Percentiles rank a stretch among this genome's conserved stretches.
phyloP scores from a whole-genome alignment of 2,888 invertebrate genomes.

The Leucophenga montana region DNA sequence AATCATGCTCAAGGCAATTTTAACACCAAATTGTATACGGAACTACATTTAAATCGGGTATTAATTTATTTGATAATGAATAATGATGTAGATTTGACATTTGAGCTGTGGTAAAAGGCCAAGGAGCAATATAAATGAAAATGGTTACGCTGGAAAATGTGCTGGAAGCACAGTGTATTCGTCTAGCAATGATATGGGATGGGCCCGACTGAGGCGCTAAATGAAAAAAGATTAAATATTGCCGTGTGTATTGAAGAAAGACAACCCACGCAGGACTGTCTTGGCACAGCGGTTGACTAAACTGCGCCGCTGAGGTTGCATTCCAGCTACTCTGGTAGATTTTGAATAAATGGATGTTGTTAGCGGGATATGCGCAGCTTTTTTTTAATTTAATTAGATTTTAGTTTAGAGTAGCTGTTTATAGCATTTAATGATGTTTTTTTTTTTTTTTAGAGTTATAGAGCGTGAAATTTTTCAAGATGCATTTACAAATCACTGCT shows the following conservation, averaged over 20 bases:
- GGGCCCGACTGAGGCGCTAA: background rate
- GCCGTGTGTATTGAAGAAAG: no score
- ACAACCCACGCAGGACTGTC: no score
- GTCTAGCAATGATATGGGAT: no score
- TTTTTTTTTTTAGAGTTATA: slow-evolving; percentile 53
- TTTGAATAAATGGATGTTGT: slow-evolving; percentile 10
- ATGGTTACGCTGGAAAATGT: no score
- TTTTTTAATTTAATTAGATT: slow-evolving; percentile 60
- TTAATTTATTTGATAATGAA: slow-evolving; percentile 63
- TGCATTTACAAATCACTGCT: no score
- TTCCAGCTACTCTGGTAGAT: slow-evolving; percentile 53
- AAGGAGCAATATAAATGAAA: no score
- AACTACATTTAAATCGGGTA: background rate
- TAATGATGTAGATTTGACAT: slow-evolving; percentile 53
- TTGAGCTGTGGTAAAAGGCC: background rate
- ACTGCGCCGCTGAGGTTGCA: slow-evolving; percentile 15
- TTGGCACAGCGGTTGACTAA: slow-evolving; percentile 33
- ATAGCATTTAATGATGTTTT: no score
- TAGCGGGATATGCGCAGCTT: background rate
- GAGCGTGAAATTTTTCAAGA: slow-evolving; percentile 57
- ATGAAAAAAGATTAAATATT: background rate
- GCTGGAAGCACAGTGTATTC: no score
- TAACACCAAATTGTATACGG: slow-evolving; percentile 45
- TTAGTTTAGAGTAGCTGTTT: slow-evolving; percentile 7
- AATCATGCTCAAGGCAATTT: background rate